These are phyloP conservation scores for Dryomyza anilis DNA, from an alignment of 2,888 invertebrate genomes.

Conservation along the genomic window DNA sequence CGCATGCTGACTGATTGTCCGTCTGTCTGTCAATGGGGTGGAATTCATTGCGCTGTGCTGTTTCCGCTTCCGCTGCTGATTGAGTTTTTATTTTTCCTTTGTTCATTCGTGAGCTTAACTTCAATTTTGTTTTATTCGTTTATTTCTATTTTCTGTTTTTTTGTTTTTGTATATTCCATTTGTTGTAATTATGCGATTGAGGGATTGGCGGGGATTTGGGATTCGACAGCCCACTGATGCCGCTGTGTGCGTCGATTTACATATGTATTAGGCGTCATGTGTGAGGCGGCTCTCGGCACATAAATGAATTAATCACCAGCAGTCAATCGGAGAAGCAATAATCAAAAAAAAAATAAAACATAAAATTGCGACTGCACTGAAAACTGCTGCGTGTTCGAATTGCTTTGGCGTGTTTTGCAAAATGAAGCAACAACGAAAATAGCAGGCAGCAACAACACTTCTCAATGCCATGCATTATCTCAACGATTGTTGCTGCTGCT, in stretches of 20 bases:
- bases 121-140: neutral
- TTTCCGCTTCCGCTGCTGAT: conserved; percentile 1
- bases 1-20: too few species aligned
- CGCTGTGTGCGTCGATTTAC: neutral
- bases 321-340: too few species aligned
- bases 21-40: conserved; percentile 13
- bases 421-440: neutral
- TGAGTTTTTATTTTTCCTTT: neutral
- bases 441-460: neutral
- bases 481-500: neutral
- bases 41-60: conserved; percentile 15
- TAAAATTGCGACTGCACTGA: neutral
- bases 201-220: conserved; percentile 22
- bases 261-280: neutral
- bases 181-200: conserved; percentile 11
- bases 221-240: conserved; percentile 1
- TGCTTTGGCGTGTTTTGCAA: neutral
- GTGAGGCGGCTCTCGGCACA: neutral
- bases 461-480: conserved; percentile 6
- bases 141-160: neutral
- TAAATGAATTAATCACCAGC: too few species aligned
- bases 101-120: neutral
- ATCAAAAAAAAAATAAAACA: too few species aligned
- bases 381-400: conserved; percentile 3
- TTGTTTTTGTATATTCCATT: neutral